Percentiles rank a stretch among this genome's conserved stretches.
phyloP scores from a whole-genome alignment of 2,113 vertebrate genomes.

The Gorsachius goisagi region DNA sequence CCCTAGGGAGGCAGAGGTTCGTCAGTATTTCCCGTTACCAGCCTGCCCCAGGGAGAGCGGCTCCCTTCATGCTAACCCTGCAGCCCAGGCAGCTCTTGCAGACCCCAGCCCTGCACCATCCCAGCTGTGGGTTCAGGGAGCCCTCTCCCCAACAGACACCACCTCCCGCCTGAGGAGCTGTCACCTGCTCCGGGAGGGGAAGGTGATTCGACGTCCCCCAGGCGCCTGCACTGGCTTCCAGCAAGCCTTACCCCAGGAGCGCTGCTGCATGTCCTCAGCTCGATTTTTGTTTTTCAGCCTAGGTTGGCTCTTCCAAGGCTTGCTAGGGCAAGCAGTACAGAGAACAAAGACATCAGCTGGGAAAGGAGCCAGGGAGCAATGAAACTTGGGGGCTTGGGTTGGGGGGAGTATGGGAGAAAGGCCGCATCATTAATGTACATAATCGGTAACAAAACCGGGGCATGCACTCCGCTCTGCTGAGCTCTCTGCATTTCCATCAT shows the following conservation, averaged over 20 bases:
- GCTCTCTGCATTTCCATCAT: background rate
- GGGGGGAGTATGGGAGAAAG: background rate
- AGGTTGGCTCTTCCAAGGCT: background rate
- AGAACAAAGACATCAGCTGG: background rate
- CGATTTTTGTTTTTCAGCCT: background rate
- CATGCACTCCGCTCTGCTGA: accelerated
- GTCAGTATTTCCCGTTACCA: background rate
- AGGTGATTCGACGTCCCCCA: accelerated
- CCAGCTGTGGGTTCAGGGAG: background rate
- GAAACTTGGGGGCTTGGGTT: background rate
- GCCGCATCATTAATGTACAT: background rate
- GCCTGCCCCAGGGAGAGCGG: background rate
- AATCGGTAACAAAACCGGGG: background rate
- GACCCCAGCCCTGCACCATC: background rate
- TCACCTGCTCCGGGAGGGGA: background rate
- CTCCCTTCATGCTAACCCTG: background rate
- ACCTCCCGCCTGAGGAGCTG: background rate
- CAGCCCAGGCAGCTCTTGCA: background rate
- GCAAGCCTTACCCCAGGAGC: background rate
- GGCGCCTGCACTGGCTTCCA: too few relatives aligned
- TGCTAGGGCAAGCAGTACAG: background rate
- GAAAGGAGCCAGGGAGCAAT: background rate
- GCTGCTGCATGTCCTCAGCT: background rate
- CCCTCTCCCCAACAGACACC: background rate
- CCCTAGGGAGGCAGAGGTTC: background rate